These are phyloP conservation scores for Fistularia commersonii DNA, from an alignment of 2,797 vertebrate genomes.

Conservation along the genomic window DNA sequence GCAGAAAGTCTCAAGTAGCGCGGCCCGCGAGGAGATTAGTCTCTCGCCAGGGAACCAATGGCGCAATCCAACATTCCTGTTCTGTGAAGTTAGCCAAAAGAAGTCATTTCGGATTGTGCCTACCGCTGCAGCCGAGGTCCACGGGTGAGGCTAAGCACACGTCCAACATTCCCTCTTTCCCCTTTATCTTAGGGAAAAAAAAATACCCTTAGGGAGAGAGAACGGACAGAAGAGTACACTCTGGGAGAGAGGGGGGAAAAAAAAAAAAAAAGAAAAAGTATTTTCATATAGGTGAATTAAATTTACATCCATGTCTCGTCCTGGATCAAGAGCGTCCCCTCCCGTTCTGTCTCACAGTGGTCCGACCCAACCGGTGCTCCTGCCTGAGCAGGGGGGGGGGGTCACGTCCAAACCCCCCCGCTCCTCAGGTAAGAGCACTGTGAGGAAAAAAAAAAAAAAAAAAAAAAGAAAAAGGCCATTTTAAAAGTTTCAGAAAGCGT, in stretches of 20 bases:
- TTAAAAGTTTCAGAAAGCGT: constrained; percentile 35
- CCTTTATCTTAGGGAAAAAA: constrained; percentile 44
- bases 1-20: constrained; percentile 37
- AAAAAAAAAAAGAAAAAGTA: constrained; percentile 16
- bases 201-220: constrained; percentile 55
- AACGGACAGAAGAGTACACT: constrained; percentile 71
- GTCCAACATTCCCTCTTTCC: constrained; percentile 35
- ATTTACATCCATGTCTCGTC: constrained; percentile 72
- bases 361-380: constrained; percentile 32
- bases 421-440: constrained; percentile 48
- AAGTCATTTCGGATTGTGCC: constrained; percentile 48
- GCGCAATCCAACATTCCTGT: constrained; percentile 42
- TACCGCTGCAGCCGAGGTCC: constrained; percentile 56
- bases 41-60: constrained; percentile 40
- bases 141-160: constrained; percentile 52
- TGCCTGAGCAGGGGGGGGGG: constrained; percentile 26
- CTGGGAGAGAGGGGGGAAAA: too few species aligned
- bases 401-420: constrained; percentile 3
- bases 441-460: too few species aligned
- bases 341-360: constrained; percentile 36
- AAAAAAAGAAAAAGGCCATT: constrained; percentile 62
- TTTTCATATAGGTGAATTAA: constrained; percentile 58
- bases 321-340: constrained; percentile 44
- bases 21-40: constrained; percentile 42
- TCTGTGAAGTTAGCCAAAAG: constrained; percentile 49